Percentiles rank a stretch among this genome's conserved stretches.
Conservation (phyloP, 2,797 vertebrate genomes). For the Xiphorhynchus erythropygius region DNA sequence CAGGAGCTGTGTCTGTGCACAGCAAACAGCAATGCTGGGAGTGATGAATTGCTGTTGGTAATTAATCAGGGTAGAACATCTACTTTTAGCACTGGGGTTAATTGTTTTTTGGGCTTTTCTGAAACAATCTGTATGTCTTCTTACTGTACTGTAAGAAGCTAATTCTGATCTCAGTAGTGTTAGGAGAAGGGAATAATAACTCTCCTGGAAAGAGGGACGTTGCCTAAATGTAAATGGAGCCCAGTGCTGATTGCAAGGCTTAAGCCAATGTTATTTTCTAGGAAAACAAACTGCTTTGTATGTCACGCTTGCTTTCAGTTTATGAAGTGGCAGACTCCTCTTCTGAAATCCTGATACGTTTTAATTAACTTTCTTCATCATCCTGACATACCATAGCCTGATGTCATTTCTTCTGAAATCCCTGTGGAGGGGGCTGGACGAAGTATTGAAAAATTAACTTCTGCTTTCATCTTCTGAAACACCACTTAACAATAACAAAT, state of each 20-base stretch:
- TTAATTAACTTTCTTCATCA: conserved; percentile 22
- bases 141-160: not conserved
- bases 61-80: not conserved
- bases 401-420: not conserved
- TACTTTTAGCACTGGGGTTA: not conserved
- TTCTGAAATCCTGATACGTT: conserved; percentile 15
- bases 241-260: not conserved
- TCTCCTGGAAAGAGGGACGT: not conserved
- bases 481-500: not conserved
- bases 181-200: not conserved
- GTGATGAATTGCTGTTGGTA: not conserved
- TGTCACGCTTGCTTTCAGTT: not conserved
- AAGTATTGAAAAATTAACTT: not conserved
- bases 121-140: not conserved
- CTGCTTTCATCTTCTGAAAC: not conserved
- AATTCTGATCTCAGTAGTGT: not conserved
- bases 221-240: not conserved
- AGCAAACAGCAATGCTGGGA: not conserved
- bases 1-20: not conserved
- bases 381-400: not conserved
- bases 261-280: not conserved
- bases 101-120: not conserved
- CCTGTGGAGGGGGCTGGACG: not conserved
- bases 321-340: not conserved
- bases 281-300: not conserved